Evolutionary conservation across 2,888 invertebrate species (phyloP).

Genomic region (Caenorhabditis sp.): DNA sequence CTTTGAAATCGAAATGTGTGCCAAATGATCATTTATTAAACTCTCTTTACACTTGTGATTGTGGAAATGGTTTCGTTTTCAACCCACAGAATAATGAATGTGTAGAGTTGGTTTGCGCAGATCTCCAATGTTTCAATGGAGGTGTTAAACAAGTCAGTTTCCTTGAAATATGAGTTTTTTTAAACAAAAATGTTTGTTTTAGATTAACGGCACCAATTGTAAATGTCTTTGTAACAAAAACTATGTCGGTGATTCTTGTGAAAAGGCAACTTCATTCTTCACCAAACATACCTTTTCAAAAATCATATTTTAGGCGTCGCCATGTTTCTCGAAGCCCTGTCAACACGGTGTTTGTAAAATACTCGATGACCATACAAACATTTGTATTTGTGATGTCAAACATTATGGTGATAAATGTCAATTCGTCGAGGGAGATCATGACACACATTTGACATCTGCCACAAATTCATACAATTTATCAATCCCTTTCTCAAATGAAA

Average conservation of each 20-base stretch:
- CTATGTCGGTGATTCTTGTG: slow-evolving; percentile 48
- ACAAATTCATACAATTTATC: slow-evolving; percentile 4
- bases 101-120: slow-evolving; percentile 25
- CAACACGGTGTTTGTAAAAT: background rate
- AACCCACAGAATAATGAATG: slow-evolving; percentile 14
- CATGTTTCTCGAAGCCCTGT: slow-evolving; percentile 36
- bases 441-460: slow-evolving; percentile 27
- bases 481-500: background rate
- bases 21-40: background rate
- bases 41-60: background rate
- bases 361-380: background rate
- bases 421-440: slow-evolving; percentile 50
- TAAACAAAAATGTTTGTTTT: too few relatives aligned
- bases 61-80: slow-evolving; percentile 4
- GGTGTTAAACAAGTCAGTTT: slow-evolving; percentile 44
- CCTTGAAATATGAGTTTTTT: too few relatives aligned
- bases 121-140: slow-evolving; percentile 57
- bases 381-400: background rate
- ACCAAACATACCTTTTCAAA: background rate
- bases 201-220: slow-evolving; percentile 34
- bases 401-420: slow-evolving; percentile 51
- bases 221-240: slow-evolving; percentile 53
- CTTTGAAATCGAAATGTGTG: background rate
- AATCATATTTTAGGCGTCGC: background rate
- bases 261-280: too few relatives aligned